These are phyloP conservation scores for Pampusana beccarii DNA, from an alignment of 2,113 vertebrate genomes.

Conservation along the genomic window DNA sequence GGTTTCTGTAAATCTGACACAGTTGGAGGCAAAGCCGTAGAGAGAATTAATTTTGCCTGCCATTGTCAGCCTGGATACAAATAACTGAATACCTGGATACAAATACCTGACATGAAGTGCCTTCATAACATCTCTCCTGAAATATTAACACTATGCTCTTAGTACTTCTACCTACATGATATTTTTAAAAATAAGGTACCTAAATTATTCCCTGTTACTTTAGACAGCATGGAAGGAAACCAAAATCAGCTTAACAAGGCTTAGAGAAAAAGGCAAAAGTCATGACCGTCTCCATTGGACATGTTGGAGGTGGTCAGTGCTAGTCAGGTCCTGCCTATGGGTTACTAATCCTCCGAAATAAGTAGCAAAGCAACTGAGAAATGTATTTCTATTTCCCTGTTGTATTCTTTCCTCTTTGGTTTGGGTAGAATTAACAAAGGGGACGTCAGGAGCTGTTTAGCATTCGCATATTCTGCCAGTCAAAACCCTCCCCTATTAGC, in stretches of 20 bases:
- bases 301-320: background rate
- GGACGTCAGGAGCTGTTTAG: background rate
- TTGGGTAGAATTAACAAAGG: background rate
- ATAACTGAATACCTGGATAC: background rate
- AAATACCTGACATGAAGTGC: background rate
- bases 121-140: background rate
- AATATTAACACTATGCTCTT: background rate
- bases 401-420: background rate
- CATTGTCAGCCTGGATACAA: background rate
- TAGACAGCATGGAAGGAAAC: background rate
- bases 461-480: background rate
- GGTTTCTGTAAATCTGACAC: slow-evolving; percentile 48
- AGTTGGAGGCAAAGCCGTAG: background rate
- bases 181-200: background rate
- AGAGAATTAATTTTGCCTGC: slow-evolving; percentile 49
- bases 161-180: background rate
- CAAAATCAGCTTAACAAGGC: background rate
- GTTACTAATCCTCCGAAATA: background rate
- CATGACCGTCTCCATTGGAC: background rate
- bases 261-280: background rate
- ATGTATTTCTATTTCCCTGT: background rate
- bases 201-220: background rate
- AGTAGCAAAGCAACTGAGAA: background rate
- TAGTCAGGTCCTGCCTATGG: background rate
- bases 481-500: background rate